phyloP scores from a whole-genome alignment of 1,140 invertebrate species.

The Lepidurus arcticus region DNA sequence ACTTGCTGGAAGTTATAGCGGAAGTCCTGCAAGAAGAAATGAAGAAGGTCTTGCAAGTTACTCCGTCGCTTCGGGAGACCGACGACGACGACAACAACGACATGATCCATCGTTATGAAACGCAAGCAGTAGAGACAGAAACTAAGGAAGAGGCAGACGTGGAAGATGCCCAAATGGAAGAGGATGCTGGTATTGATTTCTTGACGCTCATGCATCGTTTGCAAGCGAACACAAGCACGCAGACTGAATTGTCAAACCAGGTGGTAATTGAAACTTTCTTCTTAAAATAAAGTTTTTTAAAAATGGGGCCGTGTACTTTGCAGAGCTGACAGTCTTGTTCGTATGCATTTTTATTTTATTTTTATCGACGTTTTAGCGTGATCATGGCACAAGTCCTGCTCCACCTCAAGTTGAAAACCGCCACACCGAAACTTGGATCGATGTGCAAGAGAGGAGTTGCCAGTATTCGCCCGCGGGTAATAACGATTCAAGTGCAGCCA shows the following conservation, averaged over 20 bases:
- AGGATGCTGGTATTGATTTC: slow-evolving; percentile 10
- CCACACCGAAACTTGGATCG: background rate
- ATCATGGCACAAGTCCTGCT: background rate
- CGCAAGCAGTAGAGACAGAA: background rate
- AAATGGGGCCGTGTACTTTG: too few species aligned
- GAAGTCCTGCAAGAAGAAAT: slow-evolving; percentile 3
- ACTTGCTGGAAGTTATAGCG: background rate
- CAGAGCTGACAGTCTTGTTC: too few species aligned
- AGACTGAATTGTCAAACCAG: background rate
- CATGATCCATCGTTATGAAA: background rate
- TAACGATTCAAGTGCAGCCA: background rate
- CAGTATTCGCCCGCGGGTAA: background rate
- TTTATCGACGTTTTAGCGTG: background rate
- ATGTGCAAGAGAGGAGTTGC: background rate
- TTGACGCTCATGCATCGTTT: background rate
- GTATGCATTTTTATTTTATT: background rate
- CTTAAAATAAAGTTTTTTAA: too few species aligned
- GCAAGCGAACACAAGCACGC: background rate
- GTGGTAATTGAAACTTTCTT: background rate
- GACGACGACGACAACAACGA: background rate
- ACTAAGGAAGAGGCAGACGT: background rate
- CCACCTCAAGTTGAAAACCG: background rate
- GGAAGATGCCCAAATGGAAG: background rate
- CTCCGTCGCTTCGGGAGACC: background rate
- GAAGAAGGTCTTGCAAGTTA: background rate